Percentiles rank a stretch among this genome's conserved stretches.
These are phyloP conservation scores for Adrianichthys oophorus DNA, from an alignment of 2,797 vertebrate genomes.

Conservation along the genomic window DNA sequence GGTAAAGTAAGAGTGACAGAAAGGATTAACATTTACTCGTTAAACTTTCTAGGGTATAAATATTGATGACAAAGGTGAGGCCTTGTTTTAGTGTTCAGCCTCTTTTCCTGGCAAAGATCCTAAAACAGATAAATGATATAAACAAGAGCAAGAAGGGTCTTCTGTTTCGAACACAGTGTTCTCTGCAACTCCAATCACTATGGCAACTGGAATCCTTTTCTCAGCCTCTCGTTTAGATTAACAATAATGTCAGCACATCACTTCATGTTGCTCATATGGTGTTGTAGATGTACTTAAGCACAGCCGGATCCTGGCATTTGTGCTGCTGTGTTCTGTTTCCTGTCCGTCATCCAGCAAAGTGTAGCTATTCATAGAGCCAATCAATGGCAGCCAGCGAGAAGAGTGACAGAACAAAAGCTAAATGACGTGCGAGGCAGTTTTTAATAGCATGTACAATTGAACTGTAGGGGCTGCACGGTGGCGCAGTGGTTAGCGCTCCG, in stretches of 20 bases:
- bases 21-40: too few relatives aligned
- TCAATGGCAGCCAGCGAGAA: slow-evolving; percentile 41
- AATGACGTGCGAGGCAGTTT: slow-evolving; percentile 41
- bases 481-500: too few relatives aligned
- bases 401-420: slow-evolving; percentile 49
- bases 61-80: too few relatives aligned
- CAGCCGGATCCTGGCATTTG: slow-evolving; percentile 13
- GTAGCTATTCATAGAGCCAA: slow-evolving; percentile 54
- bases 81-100: too few relatives aligned
- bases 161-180: slow-evolving; percentile 13
- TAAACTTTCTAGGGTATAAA: too few relatives aligned
- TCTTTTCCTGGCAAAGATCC: too few relatives aligned
- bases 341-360: slow-evolving; percentile 38
- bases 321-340: slow-evolving; percentile 14
- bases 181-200: slow-evolving; percentile 53
- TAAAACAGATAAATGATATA: background rate
- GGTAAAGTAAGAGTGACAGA: too few relatives aligned
- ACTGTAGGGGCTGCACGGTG: too few relatives aligned
- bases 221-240: slow-evolving; percentile 34
- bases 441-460: slow-evolving; percentile 50
- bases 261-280: slow-evolving; percentile 3
- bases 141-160: background rate
- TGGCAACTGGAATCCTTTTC: slow-evolving; percentile 55
- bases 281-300: background rate
- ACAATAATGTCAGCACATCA: slow-evolving; percentile 30